phyloP scores from a whole-genome alignment of 2,888 invertebrate genomes.

The Dichetophora obliterata region DNA sequence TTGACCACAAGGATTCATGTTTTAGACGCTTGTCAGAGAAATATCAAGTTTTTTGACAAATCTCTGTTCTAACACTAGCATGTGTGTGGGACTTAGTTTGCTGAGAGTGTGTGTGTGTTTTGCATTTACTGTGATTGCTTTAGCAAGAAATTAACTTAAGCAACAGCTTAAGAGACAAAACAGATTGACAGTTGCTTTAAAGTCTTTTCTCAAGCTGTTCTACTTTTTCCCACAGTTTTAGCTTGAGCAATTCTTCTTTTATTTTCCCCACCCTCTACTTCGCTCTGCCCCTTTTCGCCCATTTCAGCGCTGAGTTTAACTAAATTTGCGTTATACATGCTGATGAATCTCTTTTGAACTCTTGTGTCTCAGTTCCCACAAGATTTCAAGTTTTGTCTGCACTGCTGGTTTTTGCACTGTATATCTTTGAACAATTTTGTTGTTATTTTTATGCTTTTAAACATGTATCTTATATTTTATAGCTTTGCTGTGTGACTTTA shows the following conservation, averaged over 20 bases:
- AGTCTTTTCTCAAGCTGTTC: too few species aligned
- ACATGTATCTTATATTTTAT: neutral
- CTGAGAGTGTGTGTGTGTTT: neutral
- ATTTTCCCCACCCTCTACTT: neutral
- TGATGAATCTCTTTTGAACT: too few species aligned
- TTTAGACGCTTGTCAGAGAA: too few species aligned
- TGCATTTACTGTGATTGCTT: neutral
- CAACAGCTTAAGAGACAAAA: slow-evolving; percentile 8
- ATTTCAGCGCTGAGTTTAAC: too few species aligned
- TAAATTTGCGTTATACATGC: too few species aligned
- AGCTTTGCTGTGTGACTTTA: neutral
- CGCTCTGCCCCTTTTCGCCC: neutral
- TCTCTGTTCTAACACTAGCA: neutral
- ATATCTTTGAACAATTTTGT: too few species aligned
- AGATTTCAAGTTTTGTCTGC: too few species aligned
- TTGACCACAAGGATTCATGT: too few species aligned
- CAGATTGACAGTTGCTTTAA: slow-evolving; percentile 7
- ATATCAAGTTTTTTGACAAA: too few species aligned
- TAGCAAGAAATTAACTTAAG: slow-evolving; percentile 4
- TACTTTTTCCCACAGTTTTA: neutral
- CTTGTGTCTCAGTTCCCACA: too few species aligned
- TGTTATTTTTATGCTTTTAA: neutral
- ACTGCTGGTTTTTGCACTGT: neutral
- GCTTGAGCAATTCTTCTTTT: too few species aligned
- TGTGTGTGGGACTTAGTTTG: too few species aligned